Evolutionary conservation across 2,888 invertebrate genomes (phyloP).

Genomic region (Pheosia tremula): DNA sequence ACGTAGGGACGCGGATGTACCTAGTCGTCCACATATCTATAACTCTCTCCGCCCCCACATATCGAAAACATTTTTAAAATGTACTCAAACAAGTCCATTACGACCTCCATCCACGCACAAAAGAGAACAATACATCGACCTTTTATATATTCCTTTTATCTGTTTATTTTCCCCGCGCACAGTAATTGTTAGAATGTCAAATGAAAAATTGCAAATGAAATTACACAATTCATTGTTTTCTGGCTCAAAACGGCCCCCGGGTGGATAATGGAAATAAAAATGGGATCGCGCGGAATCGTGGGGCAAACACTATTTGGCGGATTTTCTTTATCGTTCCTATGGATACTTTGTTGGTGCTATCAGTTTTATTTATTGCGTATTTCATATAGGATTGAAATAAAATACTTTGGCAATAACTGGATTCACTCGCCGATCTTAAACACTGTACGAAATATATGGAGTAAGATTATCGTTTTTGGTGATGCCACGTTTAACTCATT

Average conservation of each 20-base stretch:
- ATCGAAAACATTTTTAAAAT: constrained; percentile 15
- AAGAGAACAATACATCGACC: constrained; percentile 45
- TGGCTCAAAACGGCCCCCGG: constrained; percentile 47
- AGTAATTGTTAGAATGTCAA: constrained; percentile 58
- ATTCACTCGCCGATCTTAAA: neutral
- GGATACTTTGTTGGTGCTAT: constrained; percentile 13
- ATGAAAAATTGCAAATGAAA: constrained; percentile 67
- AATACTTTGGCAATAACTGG: neutral
- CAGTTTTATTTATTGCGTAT: constrained; percentile 2
- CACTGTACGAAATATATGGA: no score
- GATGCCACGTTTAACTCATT: no score
- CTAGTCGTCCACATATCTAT: neutral
- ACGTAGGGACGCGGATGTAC: no score
- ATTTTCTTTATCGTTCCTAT: constrained; percentile 35
- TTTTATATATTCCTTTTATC: constrained; percentile 45
- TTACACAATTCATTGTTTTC: constrained; percentile 62
- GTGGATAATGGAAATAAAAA: constrained; percentile 53
- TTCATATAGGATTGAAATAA: neutral
- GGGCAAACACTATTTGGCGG: constrained; percentile 13
- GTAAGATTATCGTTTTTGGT: no score
- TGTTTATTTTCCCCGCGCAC: constrained; percentile 41
- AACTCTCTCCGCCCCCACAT: neutral
- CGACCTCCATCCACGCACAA: constrained; percentile 37
- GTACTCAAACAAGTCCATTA: constrained; percentile 39
- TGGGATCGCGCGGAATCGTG: constrained; percentile 41